Evolutionary conservation across 1,140 invertebrate genomes (phyloP), one percentile per base, ranked within the genome.

Genomic region (Bradynema listronoti): DNA sequence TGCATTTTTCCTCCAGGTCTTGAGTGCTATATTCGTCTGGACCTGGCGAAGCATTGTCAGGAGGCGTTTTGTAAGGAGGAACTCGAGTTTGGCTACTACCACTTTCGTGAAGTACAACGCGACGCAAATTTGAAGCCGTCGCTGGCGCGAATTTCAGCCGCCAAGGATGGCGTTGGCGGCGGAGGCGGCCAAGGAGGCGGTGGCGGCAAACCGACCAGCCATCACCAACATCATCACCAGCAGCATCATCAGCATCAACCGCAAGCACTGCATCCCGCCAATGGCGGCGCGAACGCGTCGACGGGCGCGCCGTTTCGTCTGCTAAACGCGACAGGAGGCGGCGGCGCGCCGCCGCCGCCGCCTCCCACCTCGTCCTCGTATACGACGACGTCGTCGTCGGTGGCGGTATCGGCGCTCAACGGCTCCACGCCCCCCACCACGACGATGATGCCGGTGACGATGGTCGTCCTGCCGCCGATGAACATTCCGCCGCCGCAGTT

Each of bases 41-140:
- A 47, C 29, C 29, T 47, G 45, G 45, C 45, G 11, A 22, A 47
- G 45, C 45, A 47, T 29, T 47, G 45, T 22, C 45, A 47, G 29
- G 45, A 47, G 7, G 22, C 19, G 7, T 47, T 24, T 22, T 7
- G 22, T 47, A 19, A 24, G 11, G 7, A 7, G 7, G 45, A 47
- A 29, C 45, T 11, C 22, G 45, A 47, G 45, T 47, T 47, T 22
- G 45, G 22, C 9, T 9, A 14, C 45, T 47, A 47, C 29, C 45
- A 47, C 22, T 47, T 47, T 22, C 45, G 45, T 14, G 45, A 47
- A 22, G 22, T 47, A 9, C 45, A 47, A 29, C 7, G 45, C 11
- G 36, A 39, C 11, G 36, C 36, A 39, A n/a, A n/a, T n/a, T n/a
- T n/a, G n/a, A n/a, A n/a, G n/a, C 7, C 4, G 42, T 25, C 27